These are phyloP conservation scores for Drosophila borealis DNA, from an alignment of 2,888 invertebrate genomes.

Conservation along the genomic window DNA sequence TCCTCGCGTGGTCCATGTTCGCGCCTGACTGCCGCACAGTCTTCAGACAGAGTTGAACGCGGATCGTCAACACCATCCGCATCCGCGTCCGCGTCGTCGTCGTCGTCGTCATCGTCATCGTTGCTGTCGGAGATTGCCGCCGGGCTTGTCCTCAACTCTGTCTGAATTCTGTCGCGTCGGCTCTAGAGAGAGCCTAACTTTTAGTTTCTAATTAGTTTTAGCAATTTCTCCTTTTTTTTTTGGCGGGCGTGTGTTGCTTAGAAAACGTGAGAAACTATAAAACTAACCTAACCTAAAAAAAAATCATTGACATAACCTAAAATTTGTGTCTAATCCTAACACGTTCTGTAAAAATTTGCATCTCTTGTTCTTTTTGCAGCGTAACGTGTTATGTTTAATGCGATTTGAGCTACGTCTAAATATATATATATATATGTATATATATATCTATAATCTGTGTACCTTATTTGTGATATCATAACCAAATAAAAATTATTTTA, in stretches of 20 bases:
- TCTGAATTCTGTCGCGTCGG: conserved; percentile 82
- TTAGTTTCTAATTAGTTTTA: conserved; percentile 38
- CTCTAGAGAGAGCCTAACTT: conserved; percentile 36
- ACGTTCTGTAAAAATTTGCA: background rate
- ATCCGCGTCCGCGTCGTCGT: conserved; percentile 69
- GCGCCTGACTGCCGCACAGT: conserved; percentile 71
- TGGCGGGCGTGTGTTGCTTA: conserved; percentile 64
- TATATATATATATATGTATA: conserved; percentile 28
- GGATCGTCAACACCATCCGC: conserved; percentile 74
- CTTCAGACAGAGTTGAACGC: conserved; percentile 84
- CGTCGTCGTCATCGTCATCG: conserved; percentile 69
- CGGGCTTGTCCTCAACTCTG: conserved; percentile 81
- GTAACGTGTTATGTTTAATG: conserved; percentile 60
- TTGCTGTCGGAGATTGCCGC: conserved; percentile 44
- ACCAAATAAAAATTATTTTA: conserved; percentile 47
- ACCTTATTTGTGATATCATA: conserved; percentile 82
- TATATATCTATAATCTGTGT: conserved; percentile 72
- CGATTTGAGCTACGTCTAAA: conserved; percentile 43
- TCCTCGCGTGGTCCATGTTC: conserved; percentile 63
- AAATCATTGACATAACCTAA: conserved; percentile 8
- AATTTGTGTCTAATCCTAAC: conserved; percentile 13
- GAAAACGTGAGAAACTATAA: conserved; percentile 48
- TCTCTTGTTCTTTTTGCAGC: conserved; percentile 44
- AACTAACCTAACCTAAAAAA: background rate
- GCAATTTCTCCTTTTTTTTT: conserved; percentile 5